These are phyloP conservation scores for Lithophane leautieri DNA, from an alignment of 2,888 invertebrate genomes.

Conservation along the genomic window DNA sequence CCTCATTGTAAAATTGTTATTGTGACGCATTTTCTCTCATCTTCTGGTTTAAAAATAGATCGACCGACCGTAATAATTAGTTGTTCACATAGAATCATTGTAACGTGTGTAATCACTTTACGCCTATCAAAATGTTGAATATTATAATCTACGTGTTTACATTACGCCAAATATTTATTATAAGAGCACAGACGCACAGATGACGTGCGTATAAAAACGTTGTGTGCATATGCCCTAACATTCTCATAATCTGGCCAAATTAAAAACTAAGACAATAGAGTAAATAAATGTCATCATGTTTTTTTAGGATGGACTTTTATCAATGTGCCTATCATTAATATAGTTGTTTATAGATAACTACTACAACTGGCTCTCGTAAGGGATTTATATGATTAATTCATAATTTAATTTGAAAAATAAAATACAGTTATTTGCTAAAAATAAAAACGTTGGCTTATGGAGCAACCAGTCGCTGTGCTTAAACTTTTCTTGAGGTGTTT, in stretches of 20 bases:
- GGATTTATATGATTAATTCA: not conserved
- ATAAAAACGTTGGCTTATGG: not conserved
- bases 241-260: not conserved
- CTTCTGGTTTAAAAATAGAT: conserved; percentile 41
- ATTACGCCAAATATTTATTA: not conserved
- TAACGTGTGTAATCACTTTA: conserved; percentile 26
- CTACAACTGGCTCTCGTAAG: not conserved
- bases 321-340: not conserved
- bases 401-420: not conserved
- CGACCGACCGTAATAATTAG: conserved; percentile 21
- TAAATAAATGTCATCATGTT: too few relatives aligned
- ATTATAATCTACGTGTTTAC: not conserved
- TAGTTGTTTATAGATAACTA: not conserved
- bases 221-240: not conserved
- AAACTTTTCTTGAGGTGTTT: not conserved
- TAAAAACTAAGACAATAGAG: too few relatives aligned
- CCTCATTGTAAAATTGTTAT: conserved; percentile 47
- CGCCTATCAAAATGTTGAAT: conserved; percentile 8
- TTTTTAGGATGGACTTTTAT: too few relatives aligned
- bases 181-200: too few relatives aligned
- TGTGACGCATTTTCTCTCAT: conserved; percentile 34
- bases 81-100: conserved; percentile 32
- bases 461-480: not conserved
- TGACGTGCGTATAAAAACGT: not conserved
- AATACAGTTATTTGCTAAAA: not conserved